Conservation (phyloP, 1,140 invertebrate species). For the Theocolax elegans region DNA sequence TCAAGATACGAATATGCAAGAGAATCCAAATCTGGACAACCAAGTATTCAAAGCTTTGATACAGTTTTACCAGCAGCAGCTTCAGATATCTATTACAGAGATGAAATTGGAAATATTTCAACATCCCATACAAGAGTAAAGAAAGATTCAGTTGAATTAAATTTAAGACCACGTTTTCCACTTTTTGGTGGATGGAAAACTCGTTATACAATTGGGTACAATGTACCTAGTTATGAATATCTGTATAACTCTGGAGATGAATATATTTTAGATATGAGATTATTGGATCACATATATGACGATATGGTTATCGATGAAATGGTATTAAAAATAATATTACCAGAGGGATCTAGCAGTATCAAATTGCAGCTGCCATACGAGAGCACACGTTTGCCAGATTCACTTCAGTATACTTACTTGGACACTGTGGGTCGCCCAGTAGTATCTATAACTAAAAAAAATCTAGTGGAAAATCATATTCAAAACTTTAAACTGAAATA, state of each 20-base stretch:
- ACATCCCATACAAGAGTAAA: slow-evolving; percentile 91
- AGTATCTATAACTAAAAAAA: slow-evolving; percentile 84
- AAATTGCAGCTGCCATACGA: slow-evolving; percentile 86
- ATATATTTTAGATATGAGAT: slow-evolving; percentile 90
- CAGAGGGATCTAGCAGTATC: slow-evolving; percentile 89
- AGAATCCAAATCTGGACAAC: slow-evolving; percentile 83
- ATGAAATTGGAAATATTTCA: slow-evolving; percentile 99
- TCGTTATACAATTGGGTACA: slow-evolving; percentile 96
- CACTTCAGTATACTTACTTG: slow-evolving; percentile 91
- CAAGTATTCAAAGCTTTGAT: slow-evolving; percentile 92
- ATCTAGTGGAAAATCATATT: slow-evolving; percentile 97
- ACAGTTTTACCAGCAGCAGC: slow-evolving; percentile 92
- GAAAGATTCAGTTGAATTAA: slow-evolving; percentile 93
- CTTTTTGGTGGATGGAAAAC: slow-evolving; percentile 99
- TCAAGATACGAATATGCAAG: slow-evolving; percentile 96
- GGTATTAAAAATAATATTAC: slow-evolving; percentile 91
- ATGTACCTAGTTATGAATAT: slow-evolving; percentile 97
- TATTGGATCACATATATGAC: slow-evolving; percentile 96
- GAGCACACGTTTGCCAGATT: slow-evolving; percentile 79
- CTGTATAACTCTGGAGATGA: slow-evolving; percentile 84
- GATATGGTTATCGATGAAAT: slow-evolving; percentile 95
- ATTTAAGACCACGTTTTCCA: slow-evolving; percentile 94
- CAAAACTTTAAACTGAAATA: slow-evolving; percentile 91
- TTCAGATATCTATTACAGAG: slow-evolving; percentile 92
- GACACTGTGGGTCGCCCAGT: slow-evolving; percentile 94